These are phyloP conservation scores for Cerastoderma edule DNA, from an alignment of 2,888 invertebrate species.

Conservation along the genomic window DNA sequence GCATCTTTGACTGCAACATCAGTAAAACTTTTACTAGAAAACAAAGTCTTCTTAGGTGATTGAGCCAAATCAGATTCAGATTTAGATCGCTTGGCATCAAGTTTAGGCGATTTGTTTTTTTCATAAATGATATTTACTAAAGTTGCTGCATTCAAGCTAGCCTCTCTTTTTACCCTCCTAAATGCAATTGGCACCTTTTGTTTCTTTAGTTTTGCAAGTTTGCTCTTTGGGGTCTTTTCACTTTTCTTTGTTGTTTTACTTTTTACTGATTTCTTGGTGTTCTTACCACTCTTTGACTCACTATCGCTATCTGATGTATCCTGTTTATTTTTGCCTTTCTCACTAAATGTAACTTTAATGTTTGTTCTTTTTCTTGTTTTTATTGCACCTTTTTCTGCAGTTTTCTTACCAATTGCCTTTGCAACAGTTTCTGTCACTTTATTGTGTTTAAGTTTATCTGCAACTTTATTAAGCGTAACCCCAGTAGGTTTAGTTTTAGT, in stretches of 20 bases:
- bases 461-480: background rate
- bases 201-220: constrained; percentile 15
- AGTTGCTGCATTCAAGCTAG: constrained; percentile 77
- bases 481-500: too few species aligned
- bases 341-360: background rate
- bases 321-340: background rate
- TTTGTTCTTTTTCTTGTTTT: background rate
- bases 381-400: constrained; percentile 11
- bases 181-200: constrained; percentile 17
- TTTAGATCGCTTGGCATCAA: constrained; percentile 47
- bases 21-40: constrained; percentile 41
- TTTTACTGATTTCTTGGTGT: background rate
- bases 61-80: constrained; percentile 56
- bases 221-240: constrained; percentile 16
- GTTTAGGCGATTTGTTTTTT: constrained; percentile 60
- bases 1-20: constrained; percentile 22
- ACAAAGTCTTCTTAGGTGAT: constrained; percentile 11
- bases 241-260: background rate
- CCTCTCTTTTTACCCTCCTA: constrained; percentile 71
- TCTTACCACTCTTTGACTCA: background rate
- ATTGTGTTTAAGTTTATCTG: background rate
- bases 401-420: background rate
- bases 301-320: background rate
- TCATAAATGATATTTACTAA: constrained; percentile 76
- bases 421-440: background rate